phyloP scores from a whole-genome alignment of 2,797 vertebrate genomes.

The Alosa sapidissima region DNA sequence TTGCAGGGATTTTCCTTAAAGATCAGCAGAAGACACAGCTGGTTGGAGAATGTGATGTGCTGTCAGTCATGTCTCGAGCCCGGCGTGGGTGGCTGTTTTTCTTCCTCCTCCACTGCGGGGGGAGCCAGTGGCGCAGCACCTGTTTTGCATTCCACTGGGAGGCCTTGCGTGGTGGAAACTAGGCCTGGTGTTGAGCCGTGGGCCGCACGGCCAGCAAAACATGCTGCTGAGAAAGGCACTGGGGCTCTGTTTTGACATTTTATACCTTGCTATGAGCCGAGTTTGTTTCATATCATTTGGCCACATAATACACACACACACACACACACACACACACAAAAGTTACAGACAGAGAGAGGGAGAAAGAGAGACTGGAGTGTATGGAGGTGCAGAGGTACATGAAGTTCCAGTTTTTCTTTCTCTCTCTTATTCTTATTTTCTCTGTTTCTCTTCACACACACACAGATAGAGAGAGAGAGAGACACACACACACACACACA shows the following conservation, averaged over 20 bases:
- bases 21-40: slow-evolving; percentile 69
- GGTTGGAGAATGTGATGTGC: slow-evolving; percentile 68
- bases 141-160: slow-evolving; percentile 74
- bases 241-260: background rate
- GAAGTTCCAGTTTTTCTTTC: too few relatives aligned
- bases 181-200: background rate
- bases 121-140: slow-evolving; percentile 71
- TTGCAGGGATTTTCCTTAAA: slow-evolving; percentile 47
- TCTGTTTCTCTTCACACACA: background rate
- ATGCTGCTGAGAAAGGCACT: background rate
- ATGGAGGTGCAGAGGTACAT: too few relatives aligned
- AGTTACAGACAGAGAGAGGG: too few relatives aligned
- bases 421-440: too few relatives aligned
- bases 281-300: slow-evolving; percentile 1
- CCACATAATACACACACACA: background rate
- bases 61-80: slow-evolving; percentile 62
- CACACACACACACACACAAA: background rate
- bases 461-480: background rate
- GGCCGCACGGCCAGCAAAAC: background rate
- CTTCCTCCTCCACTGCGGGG: slow-evolving; percentile 56
- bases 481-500: background rate
- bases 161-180: slow-evolving; percentile 50
- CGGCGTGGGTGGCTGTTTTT: slow-evolving; percentile 63
- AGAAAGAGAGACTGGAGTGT: too few relatives aligned
- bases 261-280: background rate